phyloP scores from a whole-genome alignment of 2,797 vertebrate genomes.

The Oophaga sylvatica region DNA sequence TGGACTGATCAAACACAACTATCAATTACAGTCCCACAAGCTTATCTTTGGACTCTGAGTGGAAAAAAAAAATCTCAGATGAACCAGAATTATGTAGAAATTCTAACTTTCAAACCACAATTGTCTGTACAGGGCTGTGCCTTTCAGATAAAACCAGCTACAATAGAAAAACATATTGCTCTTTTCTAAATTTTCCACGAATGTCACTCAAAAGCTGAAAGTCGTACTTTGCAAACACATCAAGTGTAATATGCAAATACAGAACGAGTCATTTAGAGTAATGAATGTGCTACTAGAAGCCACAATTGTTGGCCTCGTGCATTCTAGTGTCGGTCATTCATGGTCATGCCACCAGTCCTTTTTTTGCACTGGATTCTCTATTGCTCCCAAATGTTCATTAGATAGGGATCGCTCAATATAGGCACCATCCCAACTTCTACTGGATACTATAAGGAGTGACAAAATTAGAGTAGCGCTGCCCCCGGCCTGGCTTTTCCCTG shows the following conservation, averaged over 20 bases:
- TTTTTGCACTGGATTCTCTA: no score
- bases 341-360: background rate
- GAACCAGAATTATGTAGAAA: conserved; percentile 32
- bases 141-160: background rate
- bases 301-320: background rate
- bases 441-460: no score
- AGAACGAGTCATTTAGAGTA: background rate
- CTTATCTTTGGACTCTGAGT: conserved; percentile 33
- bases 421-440: no score
- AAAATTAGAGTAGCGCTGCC: no score
- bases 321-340: background rate
- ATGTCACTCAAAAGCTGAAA: background rate
- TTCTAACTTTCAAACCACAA: conserved; percentile 38
- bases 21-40: conserved; percentile 29
- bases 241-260: background rate
- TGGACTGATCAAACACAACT: conserved; percentile 41
- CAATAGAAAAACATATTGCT: conserved; percentile 18
- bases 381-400: background rate
- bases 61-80: conserved; percentile 43
- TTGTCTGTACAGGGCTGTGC: background rate
- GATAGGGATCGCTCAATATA: background rate
- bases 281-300: background rate
- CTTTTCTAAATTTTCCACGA: background rate
- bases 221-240: background rate
- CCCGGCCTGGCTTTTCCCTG: no score